Evolutionary conservation across 2,113 vertebrate genomes (phyloP).

Genomic region (Tachysurus fulvidraco): DNA sequence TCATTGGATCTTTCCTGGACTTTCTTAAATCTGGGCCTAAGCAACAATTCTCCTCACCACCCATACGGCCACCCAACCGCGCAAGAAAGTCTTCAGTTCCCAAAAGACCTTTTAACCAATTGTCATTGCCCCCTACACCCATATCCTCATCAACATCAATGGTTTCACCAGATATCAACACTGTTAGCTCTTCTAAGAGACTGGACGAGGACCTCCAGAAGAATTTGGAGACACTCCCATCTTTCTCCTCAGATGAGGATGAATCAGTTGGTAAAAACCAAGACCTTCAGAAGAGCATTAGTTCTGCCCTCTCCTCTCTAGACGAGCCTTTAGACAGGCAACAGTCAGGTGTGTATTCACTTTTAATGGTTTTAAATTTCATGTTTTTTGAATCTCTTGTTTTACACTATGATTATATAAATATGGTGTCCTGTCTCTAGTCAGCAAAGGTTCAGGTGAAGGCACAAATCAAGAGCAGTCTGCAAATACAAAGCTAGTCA

Average conservation of each 20-base stretch:
- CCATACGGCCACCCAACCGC: constrained; percentile 84
- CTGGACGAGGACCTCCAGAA: constrained; percentile 85
- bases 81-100: constrained; percentile 80
- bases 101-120: constrained; percentile 72
- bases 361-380: not conserved
- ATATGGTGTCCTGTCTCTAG: constrained; percentile 45
- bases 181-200: constrained; percentile 78
- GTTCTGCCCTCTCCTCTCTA: constrained; percentile 81
- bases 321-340: constrained; percentile 86
- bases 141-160: constrained; percentile 62
- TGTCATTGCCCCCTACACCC: constrained; percentile 72
- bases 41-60: constrained; percentile 89
- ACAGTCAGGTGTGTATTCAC: constrained; percentile 76
- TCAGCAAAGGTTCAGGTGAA: constrained; percentile 56
- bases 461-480: constrained; percentile 74
- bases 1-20: constrained; percentile 97
- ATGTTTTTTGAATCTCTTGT: not conserved
- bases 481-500: constrained; percentile 57
- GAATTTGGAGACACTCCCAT: constrained; percentile 87
- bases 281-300: constrained; percentile 88
- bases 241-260: constrained; percentile 95
- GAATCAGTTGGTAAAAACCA: constrained; percentile 87
- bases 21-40: constrained; percentile 96
- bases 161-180: constrained; percentile 69
- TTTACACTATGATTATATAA: not conserved